Conservation (phyloP, 2,113 vertebrate species). For the Takifugu flavidus region DNA sequence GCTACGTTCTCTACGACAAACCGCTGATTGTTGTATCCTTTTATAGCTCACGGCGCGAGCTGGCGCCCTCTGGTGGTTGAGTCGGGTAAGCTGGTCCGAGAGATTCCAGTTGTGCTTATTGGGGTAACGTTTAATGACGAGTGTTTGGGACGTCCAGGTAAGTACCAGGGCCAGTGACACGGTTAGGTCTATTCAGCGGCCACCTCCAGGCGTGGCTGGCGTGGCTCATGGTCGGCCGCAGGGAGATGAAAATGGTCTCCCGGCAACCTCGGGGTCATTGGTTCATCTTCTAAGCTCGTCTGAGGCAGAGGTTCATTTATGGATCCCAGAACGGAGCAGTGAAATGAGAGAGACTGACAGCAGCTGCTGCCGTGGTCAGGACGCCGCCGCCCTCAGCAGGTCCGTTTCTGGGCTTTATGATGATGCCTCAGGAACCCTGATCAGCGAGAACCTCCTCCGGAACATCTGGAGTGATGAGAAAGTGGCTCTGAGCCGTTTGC, state of each 20-base stretch:
- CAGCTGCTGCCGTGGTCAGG: conserved; percentile 2
- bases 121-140: background rate
- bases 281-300: conserved; percentile 38
- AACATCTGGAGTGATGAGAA: too few species aligned
- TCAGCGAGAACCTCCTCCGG: too few species aligned
- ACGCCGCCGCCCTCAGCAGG: conserved; percentile 12
- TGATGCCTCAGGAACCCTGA: conserved; percentile 5
- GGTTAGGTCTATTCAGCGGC: background rate
- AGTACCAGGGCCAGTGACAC: background rate
- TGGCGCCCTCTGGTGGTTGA: too few species aligned
- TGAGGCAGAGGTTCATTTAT: conserved; percentile 15
- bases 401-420: conserved; percentile 38
- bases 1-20: conserved; percentile 89
- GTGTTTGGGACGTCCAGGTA: too few species aligned
- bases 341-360: conserved; percentile 14
- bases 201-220: too few species aligned
- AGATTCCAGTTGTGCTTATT: background rate
- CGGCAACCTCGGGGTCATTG: conserved; percentile 9
- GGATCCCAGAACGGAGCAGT: background rate
- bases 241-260: too few species aligned
- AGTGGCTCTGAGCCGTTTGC: background rate
- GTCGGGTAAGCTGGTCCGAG: too few species aligned
- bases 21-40: conserved; percentile 99
- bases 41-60: background rate
- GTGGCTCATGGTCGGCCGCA: too few species aligned